Percentiles rank a stretch among this genome's conserved stretches.
phyloP scores from a whole-genome alignment of 2,113 vertebrate genomes.

The Myxocyprinus asiaticus region DNA sequence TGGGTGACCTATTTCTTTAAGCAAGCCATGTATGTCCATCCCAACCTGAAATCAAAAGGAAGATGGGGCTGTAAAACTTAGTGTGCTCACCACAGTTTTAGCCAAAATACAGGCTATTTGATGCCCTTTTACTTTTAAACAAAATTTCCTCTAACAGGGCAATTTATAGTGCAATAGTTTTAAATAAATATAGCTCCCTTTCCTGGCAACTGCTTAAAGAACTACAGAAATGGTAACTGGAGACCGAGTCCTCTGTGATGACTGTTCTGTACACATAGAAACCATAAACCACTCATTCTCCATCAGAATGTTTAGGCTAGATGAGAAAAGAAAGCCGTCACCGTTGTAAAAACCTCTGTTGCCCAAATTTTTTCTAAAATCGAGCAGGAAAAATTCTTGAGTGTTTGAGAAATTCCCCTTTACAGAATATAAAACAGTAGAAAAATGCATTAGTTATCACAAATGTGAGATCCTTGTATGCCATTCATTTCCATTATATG shows the following conservation, averaged over 20 bases:
- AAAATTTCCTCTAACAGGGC: not conserved
- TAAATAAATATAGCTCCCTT: not conserved
- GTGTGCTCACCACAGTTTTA: no score
- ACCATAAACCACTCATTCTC: conserved; percentile 6
- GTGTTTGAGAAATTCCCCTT: not conserved
- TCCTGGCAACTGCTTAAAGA: not conserved
- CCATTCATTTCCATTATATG: no score
- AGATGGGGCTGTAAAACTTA: no score
- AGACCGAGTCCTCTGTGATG: not conserved
- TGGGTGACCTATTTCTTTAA: no score
- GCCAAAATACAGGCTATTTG: no score
- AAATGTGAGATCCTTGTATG: no score
- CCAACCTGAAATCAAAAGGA: no score
- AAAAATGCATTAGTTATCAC: no score
- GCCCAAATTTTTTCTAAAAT: not conserved
- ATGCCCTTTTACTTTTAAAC: no score
- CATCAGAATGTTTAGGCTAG: conserved; percentile 16
- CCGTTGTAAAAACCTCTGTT: not conserved
- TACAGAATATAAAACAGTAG: not conserved
- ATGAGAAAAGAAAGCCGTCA: conserved; percentile 11
- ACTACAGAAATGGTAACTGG: not conserved
- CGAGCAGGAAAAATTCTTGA: not conserved
- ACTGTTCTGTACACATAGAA: not conserved
- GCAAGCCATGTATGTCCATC: no score
- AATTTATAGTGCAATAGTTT: not conserved